Percentiles rank a stretch among this genome's conserved stretches.
phyloP scores from a whole-genome alignment of 1,140 invertebrate species.

The Scylla paramamosain region DNA sequence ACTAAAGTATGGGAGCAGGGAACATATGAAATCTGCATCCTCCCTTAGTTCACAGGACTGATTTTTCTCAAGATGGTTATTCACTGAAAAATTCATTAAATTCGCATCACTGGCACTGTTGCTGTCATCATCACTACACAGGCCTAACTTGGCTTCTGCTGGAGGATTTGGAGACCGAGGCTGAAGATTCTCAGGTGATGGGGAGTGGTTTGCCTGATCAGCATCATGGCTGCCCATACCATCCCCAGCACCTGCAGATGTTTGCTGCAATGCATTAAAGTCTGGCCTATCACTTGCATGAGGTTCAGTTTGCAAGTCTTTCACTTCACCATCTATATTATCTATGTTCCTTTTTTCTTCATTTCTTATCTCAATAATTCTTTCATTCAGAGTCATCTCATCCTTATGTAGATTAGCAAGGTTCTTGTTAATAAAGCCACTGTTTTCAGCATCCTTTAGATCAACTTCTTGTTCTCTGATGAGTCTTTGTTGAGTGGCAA shows the following conservation, averaged over 20 bases:
- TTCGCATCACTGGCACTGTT: not conserved
- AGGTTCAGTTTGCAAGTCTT: too few species aligned
- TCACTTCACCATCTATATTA: not conserved
- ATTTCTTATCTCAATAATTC: not conserved
- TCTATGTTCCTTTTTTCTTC: slow-evolving; percentile 6
- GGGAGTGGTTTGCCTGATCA: not conserved
- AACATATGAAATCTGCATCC: slow-evolving; percentile 68
- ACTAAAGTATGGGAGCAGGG: slow-evolving; percentile 59
- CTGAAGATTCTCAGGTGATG: not conserved
- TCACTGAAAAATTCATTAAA: not conserved
- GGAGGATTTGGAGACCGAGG: not conserved
- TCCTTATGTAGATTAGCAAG: not conserved
- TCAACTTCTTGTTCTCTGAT: not conserved
- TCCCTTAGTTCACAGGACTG: slow-evolving; percentile 46
- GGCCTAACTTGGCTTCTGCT: not conserved
- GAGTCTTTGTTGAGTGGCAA: not conserved
- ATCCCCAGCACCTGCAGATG: too few species aligned
- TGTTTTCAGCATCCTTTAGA: not conserved
- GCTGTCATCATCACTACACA: not conserved
- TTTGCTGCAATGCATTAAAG: too few species aligned
- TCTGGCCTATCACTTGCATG: too few species aligned
- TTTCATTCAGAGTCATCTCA: not conserved
- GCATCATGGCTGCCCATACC: too few species aligned
- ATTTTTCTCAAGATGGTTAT: not conserved
- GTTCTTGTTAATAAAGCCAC: not conserved